Evolutionary conservation across 2,888 invertebrate genomes (phyloP).

Genomic region (Tenthredo scrophulariae): DNA sequence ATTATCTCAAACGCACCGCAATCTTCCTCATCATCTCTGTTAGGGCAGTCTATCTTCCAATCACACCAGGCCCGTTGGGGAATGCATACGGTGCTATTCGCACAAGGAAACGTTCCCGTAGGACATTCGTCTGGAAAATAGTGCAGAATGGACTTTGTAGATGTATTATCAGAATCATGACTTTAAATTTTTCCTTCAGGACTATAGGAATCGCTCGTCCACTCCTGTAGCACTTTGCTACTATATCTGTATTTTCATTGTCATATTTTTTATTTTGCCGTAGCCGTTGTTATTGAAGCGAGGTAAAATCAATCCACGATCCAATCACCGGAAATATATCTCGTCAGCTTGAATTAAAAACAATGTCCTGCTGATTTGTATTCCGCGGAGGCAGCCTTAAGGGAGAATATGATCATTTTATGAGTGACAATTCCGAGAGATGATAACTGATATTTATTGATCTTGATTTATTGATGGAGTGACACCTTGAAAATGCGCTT

Average conservation of each 20-base stretch:
- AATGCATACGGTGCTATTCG: slow-evolving; percentile 79
- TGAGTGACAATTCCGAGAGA: slow-evolving; percentile 52
- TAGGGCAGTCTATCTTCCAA: slow-evolving; percentile 78
- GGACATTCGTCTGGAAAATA: slow-evolving; percentile 79
- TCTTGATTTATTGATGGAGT: slow-evolving; percentile 59
- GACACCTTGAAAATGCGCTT: neutral
- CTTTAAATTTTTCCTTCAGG: neutral
- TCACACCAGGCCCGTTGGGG: slow-evolving; percentile 81
- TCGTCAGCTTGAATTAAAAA: neutral
- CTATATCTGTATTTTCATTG: neutral
- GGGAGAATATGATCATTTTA: slow-evolving; percentile 1
- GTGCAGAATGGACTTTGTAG: neutral
- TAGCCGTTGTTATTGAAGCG: neutral
- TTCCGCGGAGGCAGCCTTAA: neutral
- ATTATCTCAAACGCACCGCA: slow-evolving; percentile 73
- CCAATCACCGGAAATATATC: neutral
- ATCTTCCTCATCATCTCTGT: slow-evolving; percentile 76
- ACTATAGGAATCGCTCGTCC: neutral
- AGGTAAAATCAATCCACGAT: neutral
- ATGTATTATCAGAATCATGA: neutral
- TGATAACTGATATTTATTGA: slow-evolving; percentile 62
- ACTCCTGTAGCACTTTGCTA: neutral
- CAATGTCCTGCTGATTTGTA: slow-evolving; percentile 6
- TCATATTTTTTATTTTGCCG: neutral
- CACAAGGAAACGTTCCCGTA: slow-evolving; percentile 80